These are phyloP conservation scores for Myotis vivesi DNA, from an alignment of 2,797 vertebrate genomes.

Conservation along the genomic window DNA sequence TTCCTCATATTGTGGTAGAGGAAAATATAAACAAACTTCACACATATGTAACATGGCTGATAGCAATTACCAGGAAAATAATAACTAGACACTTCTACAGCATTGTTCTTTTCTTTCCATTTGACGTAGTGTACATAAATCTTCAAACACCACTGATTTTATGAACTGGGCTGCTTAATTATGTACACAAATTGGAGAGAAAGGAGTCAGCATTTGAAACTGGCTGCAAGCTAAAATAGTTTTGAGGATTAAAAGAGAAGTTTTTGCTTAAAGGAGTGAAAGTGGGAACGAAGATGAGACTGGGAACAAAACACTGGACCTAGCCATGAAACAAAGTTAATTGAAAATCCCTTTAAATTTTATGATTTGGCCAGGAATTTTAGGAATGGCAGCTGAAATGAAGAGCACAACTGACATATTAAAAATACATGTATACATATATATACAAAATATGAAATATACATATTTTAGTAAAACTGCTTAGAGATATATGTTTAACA, in stretches of 20 bases:
- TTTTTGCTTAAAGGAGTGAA: neutral
- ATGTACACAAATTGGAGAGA: neutral
- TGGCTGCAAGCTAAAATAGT: neutral
- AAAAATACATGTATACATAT: neutral
- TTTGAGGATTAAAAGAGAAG: neutral
- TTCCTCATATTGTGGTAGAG: neutral
- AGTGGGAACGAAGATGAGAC: neutral
- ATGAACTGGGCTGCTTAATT: neutral
- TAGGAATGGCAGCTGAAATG: neutral
- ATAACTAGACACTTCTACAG: neutral
- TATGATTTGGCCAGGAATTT: neutral
- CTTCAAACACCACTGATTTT: neutral
- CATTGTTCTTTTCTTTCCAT: neutral
- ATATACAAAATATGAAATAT: neutral
- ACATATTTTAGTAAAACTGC: neutral
- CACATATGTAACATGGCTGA: neutral
- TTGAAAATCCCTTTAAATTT: neutral
- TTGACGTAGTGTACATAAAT: neutral
- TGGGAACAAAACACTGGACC: neutral
- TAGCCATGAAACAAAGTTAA: neutral
- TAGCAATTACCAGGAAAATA: neutral
- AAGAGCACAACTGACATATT: neutral
- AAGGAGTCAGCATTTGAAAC: neutral
- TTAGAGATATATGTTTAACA: neutral
- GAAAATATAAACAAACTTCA: neutral